Evolutionary conservation across 2,113 vertebrate genomes (phyloP).

Genomic region (Empidonax traillii): DNA sequence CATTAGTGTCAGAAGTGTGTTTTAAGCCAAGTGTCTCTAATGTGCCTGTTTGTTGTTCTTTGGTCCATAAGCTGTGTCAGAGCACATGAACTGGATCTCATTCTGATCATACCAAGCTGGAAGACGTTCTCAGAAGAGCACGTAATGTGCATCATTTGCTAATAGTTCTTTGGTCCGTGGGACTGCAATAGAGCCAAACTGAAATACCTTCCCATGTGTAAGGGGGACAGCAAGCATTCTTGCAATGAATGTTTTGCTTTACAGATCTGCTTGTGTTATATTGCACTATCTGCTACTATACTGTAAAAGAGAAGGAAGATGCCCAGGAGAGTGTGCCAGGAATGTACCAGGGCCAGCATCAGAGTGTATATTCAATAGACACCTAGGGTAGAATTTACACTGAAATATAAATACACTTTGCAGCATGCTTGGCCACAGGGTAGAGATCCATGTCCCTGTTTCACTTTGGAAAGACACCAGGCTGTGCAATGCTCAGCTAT

Average conservation of each 20-base stretch:
- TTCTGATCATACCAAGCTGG: background rate
- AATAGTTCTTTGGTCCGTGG: background rate
- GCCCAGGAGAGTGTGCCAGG: background rate
- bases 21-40: background rate
- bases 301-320: background rate
- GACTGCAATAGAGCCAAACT: background rate
- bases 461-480: background rate
- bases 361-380: background rate
- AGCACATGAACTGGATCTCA: background rate
- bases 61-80: background rate
- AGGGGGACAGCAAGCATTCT: background rate
- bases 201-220: background rate
- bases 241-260: background rate
- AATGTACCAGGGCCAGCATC: background rate
- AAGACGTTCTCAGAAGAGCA: background rate
- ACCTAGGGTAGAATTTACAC: background rate
- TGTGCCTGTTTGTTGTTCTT: background rate
- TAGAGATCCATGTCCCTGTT: background rate
- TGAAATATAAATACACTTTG: background rate
- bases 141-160: background rate
- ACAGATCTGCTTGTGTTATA: background rate
- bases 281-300: background rate
- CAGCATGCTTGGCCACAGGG: background rate
- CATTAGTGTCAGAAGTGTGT: background rate
- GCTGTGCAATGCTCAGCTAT: background rate